phyloP scores from a whole-genome alignment of 2,113 vertebrate genomes.

The Gadus macrocephalus region DNA sequence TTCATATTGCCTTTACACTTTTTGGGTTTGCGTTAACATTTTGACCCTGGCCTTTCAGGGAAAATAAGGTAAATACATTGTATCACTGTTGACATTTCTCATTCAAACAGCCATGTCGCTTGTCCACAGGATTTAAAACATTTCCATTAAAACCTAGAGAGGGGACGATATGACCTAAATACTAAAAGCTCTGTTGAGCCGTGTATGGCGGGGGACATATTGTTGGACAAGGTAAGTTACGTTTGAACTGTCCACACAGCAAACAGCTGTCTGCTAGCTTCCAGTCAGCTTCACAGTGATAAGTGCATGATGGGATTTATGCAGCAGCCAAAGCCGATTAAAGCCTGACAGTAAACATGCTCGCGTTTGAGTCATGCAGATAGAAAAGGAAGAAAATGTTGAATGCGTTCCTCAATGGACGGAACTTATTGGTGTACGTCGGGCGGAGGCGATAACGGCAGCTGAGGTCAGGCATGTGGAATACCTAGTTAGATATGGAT shows the following conservation, averaged over 20 bases:
- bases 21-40: too few relatives aligned
- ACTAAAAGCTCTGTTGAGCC: constrained; percentile 31
- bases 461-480: too few relatives aligned
- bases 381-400: constrained; percentile 27
- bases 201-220: constrained; percentile 41
- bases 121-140: constrained; percentile 50
- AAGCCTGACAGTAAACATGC: constrained; percentile 52
- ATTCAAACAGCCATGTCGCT: constrained; percentile 21
- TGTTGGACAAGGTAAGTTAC: constrained; percentile 52
- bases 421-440: constrained; percentile 45
- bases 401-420: constrained; percentile 50
- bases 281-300: constrained; percentile 44
- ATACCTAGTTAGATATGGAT: too few relatives aligned
- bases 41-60: too few relatives aligned
- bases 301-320: constrained; percentile 53
- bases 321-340: constrained; percentile 53
- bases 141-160: constrained; percentile 43
- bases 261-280: constrained; percentile 40
- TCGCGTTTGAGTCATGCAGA: constrained; percentile 41
- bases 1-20: too few relatives aligned
- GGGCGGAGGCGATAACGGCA: constrained; percentile 33
- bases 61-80: neutral
- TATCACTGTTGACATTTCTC: constrained; percentile 13
- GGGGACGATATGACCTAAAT: constrained; percentile 50
- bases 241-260: constrained; percentile 52